A percentile compares a stretch with the other conserved stretches of the same genome.
Conservation (phyloP, 1,140 invertebrate species). For the Carcinoscorpius rotundicauda region DNA sequence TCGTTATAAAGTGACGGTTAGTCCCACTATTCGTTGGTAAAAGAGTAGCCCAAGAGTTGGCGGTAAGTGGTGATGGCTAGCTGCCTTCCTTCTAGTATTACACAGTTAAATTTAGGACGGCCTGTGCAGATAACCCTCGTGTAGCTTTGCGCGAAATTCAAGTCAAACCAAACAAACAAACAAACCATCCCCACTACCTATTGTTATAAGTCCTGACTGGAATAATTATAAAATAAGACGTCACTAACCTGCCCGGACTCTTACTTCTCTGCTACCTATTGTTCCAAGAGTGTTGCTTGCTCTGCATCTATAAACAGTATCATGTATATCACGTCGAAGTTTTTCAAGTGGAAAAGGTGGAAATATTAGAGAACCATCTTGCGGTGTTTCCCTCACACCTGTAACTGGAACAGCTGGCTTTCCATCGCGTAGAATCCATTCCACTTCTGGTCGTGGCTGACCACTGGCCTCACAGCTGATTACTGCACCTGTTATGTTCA, state of each 20-base stretch:
- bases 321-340: constrained; percentile 29
- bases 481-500: constrained; percentile 66
- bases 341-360: constrained; percentile 26
- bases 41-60: too few relatives aligned
- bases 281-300: constrained; percentile 29
- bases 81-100: too few relatives aligned
- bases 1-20: too few relatives aligned
- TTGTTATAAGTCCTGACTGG: too few relatives aligned
- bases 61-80: too few relatives aligned
- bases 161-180: too few relatives aligned
- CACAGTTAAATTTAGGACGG: too few relatives aligned
- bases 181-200: too few relatives aligned
- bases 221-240: too few relatives aligned
- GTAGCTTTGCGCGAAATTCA: too few relatives aligned
- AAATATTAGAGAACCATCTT: constrained; percentile 33
- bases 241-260: constrained; percentile 30
- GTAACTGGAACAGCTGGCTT: constrained; percentile 44
- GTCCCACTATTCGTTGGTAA: too few relatives aligned
- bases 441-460: constrained; percentile 75
- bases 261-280: constrained; percentile 29
- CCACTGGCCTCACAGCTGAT: constrained; percentile 84
- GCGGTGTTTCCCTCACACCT: constrained; percentile 50
- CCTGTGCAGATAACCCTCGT: too few relatives aligned
- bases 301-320: constrained; percentile 29
- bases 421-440: constrained; percentile 49